Conservation (phyloP, 2,797 vertebrate species). For the Steatocranus sp. region DNA sequence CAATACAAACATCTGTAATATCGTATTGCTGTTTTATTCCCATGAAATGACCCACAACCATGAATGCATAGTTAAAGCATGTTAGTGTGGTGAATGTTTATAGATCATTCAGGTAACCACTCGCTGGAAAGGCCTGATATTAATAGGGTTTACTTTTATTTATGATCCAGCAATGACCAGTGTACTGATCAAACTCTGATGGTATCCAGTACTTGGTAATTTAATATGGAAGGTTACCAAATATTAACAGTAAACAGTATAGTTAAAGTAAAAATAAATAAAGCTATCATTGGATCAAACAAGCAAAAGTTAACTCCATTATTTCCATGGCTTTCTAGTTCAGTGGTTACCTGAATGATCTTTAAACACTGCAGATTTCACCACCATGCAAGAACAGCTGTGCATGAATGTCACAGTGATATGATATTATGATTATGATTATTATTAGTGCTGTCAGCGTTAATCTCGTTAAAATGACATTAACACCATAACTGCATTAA, state of each 20-base stretch:
- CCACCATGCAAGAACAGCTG: background rate
- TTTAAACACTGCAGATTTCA: background rate
- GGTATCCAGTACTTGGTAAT: background rate
- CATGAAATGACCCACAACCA: background rate
- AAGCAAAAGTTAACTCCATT: background rate
- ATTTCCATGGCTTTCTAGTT: background rate
- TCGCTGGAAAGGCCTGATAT: accelerated
- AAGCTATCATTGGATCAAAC: background rate
- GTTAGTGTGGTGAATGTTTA: background rate
- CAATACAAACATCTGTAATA: background rate
- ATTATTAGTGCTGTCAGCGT: background rate
- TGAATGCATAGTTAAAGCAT: background rate
- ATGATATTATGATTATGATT: background rate
- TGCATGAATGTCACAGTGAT: background rate
- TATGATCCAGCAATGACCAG: background rate
- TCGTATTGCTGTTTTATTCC: background rate
- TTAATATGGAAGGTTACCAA: background rate
- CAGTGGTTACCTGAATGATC: background rate
- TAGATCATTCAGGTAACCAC: background rate
- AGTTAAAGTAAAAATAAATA: background rate
- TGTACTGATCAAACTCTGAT: background rate
- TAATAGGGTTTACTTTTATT: background rate
- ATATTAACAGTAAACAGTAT: background rate
- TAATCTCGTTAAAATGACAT: background rate
- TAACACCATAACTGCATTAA: background rate